Evolutionary conservation across 2,888 invertebrate genomes (phyloP).

Genomic region (Protula sp.): DNA sequence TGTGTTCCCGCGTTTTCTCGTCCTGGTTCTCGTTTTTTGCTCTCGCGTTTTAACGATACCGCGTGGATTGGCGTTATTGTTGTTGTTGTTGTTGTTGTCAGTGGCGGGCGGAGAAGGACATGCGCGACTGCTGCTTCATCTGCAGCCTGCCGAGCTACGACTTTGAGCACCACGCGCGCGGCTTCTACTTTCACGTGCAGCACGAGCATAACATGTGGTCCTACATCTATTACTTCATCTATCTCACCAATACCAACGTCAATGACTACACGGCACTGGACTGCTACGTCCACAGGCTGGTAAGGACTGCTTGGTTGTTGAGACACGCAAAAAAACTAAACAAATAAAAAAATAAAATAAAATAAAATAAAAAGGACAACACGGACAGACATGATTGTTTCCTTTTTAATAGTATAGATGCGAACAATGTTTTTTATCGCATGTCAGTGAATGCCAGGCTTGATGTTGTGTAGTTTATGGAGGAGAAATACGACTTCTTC

Average conservation of each 20-base stretch:
- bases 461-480: not conserved
- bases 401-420: too few relatives aligned
- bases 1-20: too few relatives aligned
- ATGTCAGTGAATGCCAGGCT: not conserved
- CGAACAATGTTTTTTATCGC: too few relatives aligned
- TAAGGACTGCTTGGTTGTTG: not conserved
- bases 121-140: constrained; percentile 4
- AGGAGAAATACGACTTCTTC: not conserved
- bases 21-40: too few relatives aligned
- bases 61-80: too few relatives aligned
- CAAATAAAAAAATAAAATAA: too few relatives aligned
- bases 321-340: too few relatives aligned
- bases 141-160: constrained; percentile 3
- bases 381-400: too few relatives aligned
- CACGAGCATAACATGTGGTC: constrained; percentile 8
- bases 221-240: constrained; percentile 6
- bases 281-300: not conserved
- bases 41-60: too few relatives aligned
- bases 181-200: constrained; percentile 1
- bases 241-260: constrained; percentile 1
- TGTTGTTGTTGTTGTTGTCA: too few relatives aligned
- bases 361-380: too few relatives aligned
- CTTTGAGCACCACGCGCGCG: not conserved
- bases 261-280: constrained; percentile 5
- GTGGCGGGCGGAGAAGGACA: constrained; percentile 7